phyloP scores from a whole-genome alignment of 2,113 vertebrate species.

The Ploceus nigricollis region DNA sequence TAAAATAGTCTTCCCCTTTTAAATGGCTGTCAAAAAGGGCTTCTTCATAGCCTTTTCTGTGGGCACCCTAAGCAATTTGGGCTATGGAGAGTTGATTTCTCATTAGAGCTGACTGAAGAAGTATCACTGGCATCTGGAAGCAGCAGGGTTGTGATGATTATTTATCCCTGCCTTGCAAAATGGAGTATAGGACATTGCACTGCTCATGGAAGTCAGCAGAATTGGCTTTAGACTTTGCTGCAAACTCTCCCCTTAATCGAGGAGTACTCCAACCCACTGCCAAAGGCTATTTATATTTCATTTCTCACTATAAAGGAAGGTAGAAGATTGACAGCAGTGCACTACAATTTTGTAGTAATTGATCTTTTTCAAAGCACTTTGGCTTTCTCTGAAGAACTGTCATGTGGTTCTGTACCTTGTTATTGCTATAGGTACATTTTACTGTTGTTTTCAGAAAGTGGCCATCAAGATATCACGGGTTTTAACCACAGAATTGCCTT shows the following conservation, averaged over 20 bases:
- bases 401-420: neutral
- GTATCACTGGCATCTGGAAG: neutral
- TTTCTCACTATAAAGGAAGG: neutral
- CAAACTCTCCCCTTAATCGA: neutral
- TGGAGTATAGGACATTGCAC: neutral
- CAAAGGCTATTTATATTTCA: constrained; percentile 8
- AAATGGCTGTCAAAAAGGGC: neutral
- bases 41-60: neutral
- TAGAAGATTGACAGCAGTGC: constrained; percentile 17
- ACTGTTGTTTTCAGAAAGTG: neutral
- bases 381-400: neutral
- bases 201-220: neutral
- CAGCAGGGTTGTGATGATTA: neutral
- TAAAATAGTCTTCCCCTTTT: neutral
- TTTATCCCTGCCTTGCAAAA: neutral
- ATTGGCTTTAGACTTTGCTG: neutral
- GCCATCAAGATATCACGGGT: neutral
- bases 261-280: neutral
- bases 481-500: neutral
- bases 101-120: neutral
- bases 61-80: neutral
- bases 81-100: neutral
- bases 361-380: constrained; percentile 29
- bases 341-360: neutral
- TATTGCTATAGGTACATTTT: neutral